Evolutionary conservation across 1,140 invertebrate genomes (phyloP).

Genomic region (Manduca sexta): DNA sequence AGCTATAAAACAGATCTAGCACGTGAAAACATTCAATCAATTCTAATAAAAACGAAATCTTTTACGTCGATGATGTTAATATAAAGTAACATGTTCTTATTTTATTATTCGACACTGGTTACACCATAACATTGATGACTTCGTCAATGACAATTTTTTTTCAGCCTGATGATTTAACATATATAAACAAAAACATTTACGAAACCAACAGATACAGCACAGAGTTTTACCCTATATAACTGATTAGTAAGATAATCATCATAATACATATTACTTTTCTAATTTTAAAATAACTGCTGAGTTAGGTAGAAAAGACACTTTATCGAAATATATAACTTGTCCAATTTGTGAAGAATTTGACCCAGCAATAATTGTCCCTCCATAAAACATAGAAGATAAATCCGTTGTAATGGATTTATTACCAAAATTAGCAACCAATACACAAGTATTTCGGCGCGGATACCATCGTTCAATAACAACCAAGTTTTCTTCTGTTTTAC

Average conservation of each 20-base stretch:
- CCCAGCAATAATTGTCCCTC: constrained; percentile 80
- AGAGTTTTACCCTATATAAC: background rate
- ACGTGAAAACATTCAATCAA: too few species aligned
- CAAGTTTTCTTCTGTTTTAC: constrained; percentile 76
- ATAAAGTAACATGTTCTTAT: too few species aligned
- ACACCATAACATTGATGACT: too few species aligned
- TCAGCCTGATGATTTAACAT: too few species aligned
- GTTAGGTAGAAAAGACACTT: constrained; percentile 75
- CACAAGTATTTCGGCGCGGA: constrained; percentile 82
- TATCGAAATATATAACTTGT: constrained; percentile 79
- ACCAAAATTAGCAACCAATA: constrained; percentile 82
- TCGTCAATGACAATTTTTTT: too few species aligned
- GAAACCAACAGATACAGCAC: background rate
- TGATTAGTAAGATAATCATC: background rate
- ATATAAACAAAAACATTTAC: constrained; percentile 3
- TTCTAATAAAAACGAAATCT: too few species aligned
- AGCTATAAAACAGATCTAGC: too few species aligned
- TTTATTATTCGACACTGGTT: too few species aligned
- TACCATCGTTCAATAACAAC: constrained; percentile 84
- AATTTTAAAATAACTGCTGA: constrained; percentile 80
- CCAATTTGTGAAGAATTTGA: constrained; percentile 73
- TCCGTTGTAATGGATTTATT: constrained; percentile 75
- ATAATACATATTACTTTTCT: constrained; percentile 72
- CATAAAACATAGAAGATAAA: constrained; percentile 82
- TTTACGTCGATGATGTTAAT: too few species aligned